Conservation (phyloP, 2,888 invertebrate genomes). For the Phragmatobia fuliginosa region DNA sequence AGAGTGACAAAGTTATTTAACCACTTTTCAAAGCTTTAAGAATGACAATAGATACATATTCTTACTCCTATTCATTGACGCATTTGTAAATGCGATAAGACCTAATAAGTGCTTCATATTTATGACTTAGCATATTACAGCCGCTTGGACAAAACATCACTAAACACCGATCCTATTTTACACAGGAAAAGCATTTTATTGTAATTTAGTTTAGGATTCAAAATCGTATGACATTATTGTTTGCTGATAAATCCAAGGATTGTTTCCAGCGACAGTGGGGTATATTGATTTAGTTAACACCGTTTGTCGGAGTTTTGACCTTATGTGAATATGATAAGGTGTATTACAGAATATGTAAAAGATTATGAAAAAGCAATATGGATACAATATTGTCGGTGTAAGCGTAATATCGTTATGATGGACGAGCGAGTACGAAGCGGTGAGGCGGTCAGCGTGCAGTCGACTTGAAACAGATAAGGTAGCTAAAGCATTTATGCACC, state of each 20-base stretch:
- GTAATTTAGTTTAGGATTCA: constrained; percentile 33
- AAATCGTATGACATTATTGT: constrained; percentile 35
- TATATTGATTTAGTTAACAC: constrained; percentile 65
- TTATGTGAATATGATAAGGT: constrained; percentile 18
- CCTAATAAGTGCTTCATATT: constrained; percentile 64
- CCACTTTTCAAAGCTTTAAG: neutral
- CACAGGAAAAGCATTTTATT: constrained; percentile 29
- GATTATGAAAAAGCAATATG: constrained; percentile 59
- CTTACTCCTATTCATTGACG: constrained; percentile 49
- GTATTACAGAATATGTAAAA: constrained; percentile 42
- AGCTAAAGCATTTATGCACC: constrained; percentile 53
- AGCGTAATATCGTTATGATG: constrained; percentile 84
- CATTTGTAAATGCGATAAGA: constrained; percentile 53
- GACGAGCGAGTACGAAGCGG: constrained; percentile 66
- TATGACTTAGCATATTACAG: constrained; percentile 69
- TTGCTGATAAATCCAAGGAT: constrained; percentile 46
- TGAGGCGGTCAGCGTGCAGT: constrained; percentile 80
- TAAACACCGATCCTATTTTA: constrained; percentile 25
- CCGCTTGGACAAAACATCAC: constrained; percentile 56
- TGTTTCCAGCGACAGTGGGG: constrained; percentile 52
- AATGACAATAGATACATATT: constrained; percentile 22
- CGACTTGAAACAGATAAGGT: constrained; percentile 81
- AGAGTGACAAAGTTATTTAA: neutral
- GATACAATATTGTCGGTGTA: constrained; percentile 85
- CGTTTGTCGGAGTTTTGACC: constrained; percentile 26